Base-by-base conservation (phyloP, 2,797 vertebrate genomes). In the Oceanodroma leucorhoa region DNA sequence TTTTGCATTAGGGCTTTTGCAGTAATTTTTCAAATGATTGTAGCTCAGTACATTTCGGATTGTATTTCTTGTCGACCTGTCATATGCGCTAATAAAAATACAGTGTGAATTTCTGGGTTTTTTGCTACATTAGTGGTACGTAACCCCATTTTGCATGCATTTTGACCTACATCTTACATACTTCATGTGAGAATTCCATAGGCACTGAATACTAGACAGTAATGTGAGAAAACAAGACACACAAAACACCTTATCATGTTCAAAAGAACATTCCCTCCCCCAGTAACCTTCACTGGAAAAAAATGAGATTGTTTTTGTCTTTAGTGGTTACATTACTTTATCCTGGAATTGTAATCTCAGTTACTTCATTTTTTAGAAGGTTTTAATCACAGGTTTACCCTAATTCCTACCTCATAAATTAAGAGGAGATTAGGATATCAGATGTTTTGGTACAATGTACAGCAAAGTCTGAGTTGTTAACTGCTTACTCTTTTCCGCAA, bases 81-180 rank as follows among this genome's bases (percentile, higher is more conserved):
- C 3, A 0, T 45, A 32, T 14, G 40, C 2, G 1, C 14, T 69
- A 40, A 48, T 80, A 62, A 78, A 51, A 86, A 43, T 29, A 46
- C 19, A n/a, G 0, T 10, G 22, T 38, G 24, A 62, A 24, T 70
- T 67, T 32, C 8, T 38, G 6, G 6, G 0, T 1, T 0, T 73
- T 70, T 75, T 54, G 18, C 27, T 50, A 1, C 3, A 0, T 34
- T n/a, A n/a, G 32, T 51, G 30, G 17, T 57, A 4, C 6, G 0
- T 81, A 38, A 72, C 9, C 14, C 8, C 2, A 10, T 53, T 77
- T 53, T 71, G 23, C 2, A 0, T 55, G 17, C 2, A 0, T 53
- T 81, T 78, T 81, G 57, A 18, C 26, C 22, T n/a, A 1, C 7
- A 2, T 54, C 53, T 26, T 26, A 1, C 2, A 0, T 21, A 18